phyloP scores from a whole-genome alignment of 2,888 invertebrate species.

The Machimus rusticus region DNA sequence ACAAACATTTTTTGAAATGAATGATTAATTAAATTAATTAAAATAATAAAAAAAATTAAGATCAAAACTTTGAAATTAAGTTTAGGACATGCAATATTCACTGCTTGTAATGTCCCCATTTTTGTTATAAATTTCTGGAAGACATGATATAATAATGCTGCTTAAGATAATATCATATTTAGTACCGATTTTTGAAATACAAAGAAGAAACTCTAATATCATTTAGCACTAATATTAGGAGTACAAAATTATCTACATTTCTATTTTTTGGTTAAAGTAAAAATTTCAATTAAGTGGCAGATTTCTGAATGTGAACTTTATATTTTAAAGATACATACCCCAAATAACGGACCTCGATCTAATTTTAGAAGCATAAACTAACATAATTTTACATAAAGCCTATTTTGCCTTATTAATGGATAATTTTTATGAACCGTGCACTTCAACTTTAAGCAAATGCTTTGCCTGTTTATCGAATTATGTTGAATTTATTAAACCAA shows the following conservation, averaged over 20 bases:
- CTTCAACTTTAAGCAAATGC: too few species aligned
- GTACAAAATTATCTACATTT: neutral
- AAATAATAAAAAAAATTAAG: neutral
- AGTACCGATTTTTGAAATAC: neutral
- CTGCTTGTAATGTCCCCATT: neutral
- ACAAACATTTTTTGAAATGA: neutral
- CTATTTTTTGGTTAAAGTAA: neutral
- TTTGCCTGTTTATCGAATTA: too few species aligned
- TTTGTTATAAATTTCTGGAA: neutral
- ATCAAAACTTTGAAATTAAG: neutral
- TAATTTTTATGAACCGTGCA: too few species aligned
- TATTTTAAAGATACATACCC: too few species aligned
- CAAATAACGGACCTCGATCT: too few species aligned
- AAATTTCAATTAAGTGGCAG: neutral
- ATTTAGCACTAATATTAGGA: neutral
- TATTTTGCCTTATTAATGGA: too few species aligned
- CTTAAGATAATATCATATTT: too few species aligned
- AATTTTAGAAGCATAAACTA: too few species aligned
- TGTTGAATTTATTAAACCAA: too few species aligned
- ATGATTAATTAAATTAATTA: neutral
- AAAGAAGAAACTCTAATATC: neutral
- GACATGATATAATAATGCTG: neutral
- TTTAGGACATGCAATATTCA: slow-evolving; percentile 13
- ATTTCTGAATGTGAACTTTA: neutral
- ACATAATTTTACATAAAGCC: too few species aligned